These are phyloP conservation scores for Spodoptera littoralis DNA, from an alignment of 2,888 invertebrate species.

Conservation along the genomic window DNA sequence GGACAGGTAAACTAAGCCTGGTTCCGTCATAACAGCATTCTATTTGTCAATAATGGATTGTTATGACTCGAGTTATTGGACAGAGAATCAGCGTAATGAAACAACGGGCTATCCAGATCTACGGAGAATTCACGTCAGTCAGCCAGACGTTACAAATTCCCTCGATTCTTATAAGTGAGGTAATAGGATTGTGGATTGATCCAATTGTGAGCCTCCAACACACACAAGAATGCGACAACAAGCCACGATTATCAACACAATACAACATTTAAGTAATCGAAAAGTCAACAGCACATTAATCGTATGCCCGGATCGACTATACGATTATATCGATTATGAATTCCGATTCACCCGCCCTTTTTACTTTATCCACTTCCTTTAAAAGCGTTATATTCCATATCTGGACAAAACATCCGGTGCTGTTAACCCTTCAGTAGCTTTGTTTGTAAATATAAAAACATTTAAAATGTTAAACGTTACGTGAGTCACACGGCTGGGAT, in stretches of 20 bases:
- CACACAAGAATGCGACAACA: conserved; percentile 36
- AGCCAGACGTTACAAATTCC: conserved; percentile 28
- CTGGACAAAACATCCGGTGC: conserved; percentile 79
- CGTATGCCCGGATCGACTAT: conserved; percentile 44
- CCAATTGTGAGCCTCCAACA: conserved; percentile 45
- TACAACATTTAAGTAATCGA: conserved; percentile 35
- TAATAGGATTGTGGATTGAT: conserved; percentile 12
- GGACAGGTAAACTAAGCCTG: not conserved
- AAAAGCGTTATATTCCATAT: conserved; percentile 68
- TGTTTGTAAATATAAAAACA: conserved; percentile 82
- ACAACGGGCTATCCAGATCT: conserved; percentile 33
- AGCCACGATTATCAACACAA: conserved; percentile 36
- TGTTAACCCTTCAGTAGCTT: conserved; percentile 76
- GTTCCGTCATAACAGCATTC: not conserved
- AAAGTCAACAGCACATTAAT: conserved; percentile 54
- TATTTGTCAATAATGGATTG: conserved; percentile 12
- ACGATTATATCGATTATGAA: conserved; percentile 62
- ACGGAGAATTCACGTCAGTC: conserved; percentile 44
- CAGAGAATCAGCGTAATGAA: conserved; percentile 38
- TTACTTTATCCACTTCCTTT: conserved; percentile 72
- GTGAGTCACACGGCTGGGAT: conserved; percentile 67
- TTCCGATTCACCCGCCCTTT: conserved; percentile 67
- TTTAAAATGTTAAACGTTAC: conserved; percentile 76
- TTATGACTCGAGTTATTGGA: conserved; percentile 33
- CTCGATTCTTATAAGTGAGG: conserved; percentile 42